Evolutionary conservation across 2,113 vertebrate genomes (phyloP).

Genomic region (Ptilonorhynchus violaceus): DNA sequence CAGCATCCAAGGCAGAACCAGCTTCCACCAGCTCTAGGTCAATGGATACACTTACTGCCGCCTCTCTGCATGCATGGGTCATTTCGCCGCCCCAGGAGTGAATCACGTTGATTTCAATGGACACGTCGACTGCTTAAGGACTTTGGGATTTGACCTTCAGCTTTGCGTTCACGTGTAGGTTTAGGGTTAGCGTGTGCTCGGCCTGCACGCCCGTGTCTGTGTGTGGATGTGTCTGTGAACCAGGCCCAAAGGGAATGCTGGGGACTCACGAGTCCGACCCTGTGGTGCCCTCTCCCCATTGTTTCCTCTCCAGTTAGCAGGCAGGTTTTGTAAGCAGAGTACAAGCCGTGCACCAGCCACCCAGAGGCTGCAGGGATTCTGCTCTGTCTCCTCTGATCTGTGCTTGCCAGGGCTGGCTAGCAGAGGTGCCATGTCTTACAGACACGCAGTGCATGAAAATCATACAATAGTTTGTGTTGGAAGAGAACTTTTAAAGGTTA

Average conservation of each 20-base stretch:
- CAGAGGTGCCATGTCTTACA: background rate
- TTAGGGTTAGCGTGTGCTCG: background rate
- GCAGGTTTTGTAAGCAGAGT: background rate
- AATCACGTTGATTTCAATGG: background rate
- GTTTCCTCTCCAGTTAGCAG: background rate
- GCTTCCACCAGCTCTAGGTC: background rate
- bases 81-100: background rate
- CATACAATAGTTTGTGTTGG: background rate
- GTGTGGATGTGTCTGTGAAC: background rate
- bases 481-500: background rate
- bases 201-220: accelerated
- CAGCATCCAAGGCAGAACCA: background rate
- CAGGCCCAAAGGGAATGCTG: background rate
- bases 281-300: background rate
- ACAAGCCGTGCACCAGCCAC: background rate
- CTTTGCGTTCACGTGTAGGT: background rate
- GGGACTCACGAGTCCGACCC: accelerated
- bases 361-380: background rate
- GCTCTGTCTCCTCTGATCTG: background rate
- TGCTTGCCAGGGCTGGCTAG: background rate
- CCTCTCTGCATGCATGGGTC: background rate
- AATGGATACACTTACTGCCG: background rate
- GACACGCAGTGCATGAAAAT: background rate
- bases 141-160: background rate
- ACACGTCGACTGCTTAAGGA: background rate